Evolutionary conservation across 2,113 vertebrate species (phyloP).

Genomic region (Centropristis striata): DNA sequence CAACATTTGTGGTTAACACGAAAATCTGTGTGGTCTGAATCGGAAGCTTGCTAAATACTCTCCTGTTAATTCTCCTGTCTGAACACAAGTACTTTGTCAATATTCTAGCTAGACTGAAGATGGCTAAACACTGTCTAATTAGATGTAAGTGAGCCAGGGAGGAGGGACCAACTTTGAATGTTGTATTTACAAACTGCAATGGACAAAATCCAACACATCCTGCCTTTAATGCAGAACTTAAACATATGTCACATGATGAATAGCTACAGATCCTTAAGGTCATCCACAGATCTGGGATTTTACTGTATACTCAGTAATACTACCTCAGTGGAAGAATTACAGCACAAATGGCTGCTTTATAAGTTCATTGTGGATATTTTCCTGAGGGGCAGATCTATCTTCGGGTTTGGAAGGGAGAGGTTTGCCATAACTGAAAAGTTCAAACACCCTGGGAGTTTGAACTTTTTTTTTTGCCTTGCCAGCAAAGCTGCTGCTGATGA

Average conservation of each 20-base stretch:
- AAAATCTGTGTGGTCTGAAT: too few relatives aligned
- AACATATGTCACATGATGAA: neutral
- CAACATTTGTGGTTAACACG: too few relatives aligned
- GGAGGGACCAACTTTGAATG: neutral
- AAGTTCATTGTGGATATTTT: neutral
- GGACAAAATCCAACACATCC: neutral
- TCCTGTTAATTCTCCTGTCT: too few relatives aligned
- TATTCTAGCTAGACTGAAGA: too few relatives aligned
- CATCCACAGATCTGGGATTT: neutral
- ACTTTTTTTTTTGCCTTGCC: slow-evolving; percentile 41
- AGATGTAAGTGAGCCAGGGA: neutral
- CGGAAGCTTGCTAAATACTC: too few relatives aligned
- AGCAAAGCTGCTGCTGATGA: slow-evolving; percentile 62
- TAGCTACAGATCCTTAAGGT: neutral
- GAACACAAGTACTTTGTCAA: too few relatives aligned
- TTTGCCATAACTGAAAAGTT: slow-evolving; percentile 19
- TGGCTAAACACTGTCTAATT: too few relatives aligned
- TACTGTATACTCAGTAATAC: neutral
- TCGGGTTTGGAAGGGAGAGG: neutral
- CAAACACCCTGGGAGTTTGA: slow-evolving; percentile 26
- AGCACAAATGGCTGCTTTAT: neutral
- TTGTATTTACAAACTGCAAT: neutral
- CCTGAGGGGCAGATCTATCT: neutral
- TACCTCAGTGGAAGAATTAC: neutral
- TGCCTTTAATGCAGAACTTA: too few relatives aligned